Base-by-base conservation (phyloP, 2,797 vertebrate species). In the Thunnus albacares region DNA sequence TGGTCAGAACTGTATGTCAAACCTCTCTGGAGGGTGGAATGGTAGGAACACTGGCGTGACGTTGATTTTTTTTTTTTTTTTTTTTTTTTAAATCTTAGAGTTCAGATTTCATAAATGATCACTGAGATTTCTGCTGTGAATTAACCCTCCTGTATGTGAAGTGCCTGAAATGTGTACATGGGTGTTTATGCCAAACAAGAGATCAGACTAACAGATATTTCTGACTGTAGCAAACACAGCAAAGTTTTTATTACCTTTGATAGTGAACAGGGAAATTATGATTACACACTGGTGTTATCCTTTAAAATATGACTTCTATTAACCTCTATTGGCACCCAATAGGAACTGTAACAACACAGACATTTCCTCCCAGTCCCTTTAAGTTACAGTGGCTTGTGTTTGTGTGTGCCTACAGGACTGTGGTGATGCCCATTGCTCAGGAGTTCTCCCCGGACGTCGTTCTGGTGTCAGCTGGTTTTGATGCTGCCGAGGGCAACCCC, bases 341-440 rank as follows among this genome's bases (percentile, higher is more conserved):
- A n/a, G 71, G 57, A 79, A 74, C 51, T 65, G 22, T 74, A 69
- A 9, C 59, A 41, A 47, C 33, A 30, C 15, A 38, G 10, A 6
- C 13, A 5, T 24, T 10, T n/a, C 3, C 6, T 65, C 18, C 17
- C 55, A 3, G 13, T 70, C 1, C 26, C 41, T 28, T 35, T 28
- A 33, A 47, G 8, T 76, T 0, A 64, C 41, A 22, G 17, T 13
- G 6, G 28, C 14, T 14, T 73, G 51, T 71, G 59, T 56, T 33
- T 81, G 68, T 89, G 33, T 55, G 84, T 87, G 20, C 28, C 57
- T 35, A 7, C 92, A 99, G 98, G 96, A 97, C 95, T 0, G 97
- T 99, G 79, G 97, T 99, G 95, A 98, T 99, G 96, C 98, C 98
- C 0, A 97, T 99, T 0, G 97, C 97, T 7, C 96, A 96, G 30